These are phyloP conservation scores for Sylvilagus floridanus DNA, from an alignment of 2,797 vertebrate genomes.

Conservation along the genomic window DNA sequence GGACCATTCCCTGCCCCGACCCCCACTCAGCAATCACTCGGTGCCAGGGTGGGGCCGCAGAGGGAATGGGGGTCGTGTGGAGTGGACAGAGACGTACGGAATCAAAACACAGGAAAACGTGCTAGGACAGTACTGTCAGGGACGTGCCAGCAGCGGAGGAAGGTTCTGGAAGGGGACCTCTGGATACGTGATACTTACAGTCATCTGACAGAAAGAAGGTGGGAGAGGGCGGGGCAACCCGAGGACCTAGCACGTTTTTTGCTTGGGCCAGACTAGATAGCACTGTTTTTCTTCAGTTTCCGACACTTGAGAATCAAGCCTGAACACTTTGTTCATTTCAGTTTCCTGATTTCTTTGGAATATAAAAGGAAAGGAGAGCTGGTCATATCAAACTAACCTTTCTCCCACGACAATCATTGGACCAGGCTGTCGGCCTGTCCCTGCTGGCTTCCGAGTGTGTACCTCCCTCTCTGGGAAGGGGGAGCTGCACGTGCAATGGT, in stretches of 20 bases:
- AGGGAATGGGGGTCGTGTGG: no score
- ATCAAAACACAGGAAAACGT: neutral
- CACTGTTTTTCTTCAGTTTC: neutral
- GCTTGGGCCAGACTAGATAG: neutral
- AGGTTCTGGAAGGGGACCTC: neutral
- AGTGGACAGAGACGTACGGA: no score
- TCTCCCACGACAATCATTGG: neutral
- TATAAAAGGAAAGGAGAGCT: neutral
- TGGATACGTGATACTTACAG: neutral
- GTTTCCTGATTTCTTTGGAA: slow-evolving; percentile 54
- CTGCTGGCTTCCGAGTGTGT: accelerated
- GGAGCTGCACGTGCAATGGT: neutral
- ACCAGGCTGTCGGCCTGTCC: neutral
- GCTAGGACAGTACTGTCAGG: accelerated
- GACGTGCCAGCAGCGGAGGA: neutral
- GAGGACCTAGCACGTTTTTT: neutral
- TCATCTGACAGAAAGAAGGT: neutral
- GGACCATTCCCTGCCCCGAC: neutral
- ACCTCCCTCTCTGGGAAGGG: no score
- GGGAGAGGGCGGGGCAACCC: neutral
- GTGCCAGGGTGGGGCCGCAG: no score
- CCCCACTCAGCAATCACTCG: neutral
- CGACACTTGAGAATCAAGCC: slow-evolving; percentile 30
- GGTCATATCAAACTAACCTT: neutral
- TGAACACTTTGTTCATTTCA: slow-evolving; percentile 1